Base-by-base conservation (phyloP, 2,797 vertebrate genomes). In the Pyrocephalus nanus region DNA sequence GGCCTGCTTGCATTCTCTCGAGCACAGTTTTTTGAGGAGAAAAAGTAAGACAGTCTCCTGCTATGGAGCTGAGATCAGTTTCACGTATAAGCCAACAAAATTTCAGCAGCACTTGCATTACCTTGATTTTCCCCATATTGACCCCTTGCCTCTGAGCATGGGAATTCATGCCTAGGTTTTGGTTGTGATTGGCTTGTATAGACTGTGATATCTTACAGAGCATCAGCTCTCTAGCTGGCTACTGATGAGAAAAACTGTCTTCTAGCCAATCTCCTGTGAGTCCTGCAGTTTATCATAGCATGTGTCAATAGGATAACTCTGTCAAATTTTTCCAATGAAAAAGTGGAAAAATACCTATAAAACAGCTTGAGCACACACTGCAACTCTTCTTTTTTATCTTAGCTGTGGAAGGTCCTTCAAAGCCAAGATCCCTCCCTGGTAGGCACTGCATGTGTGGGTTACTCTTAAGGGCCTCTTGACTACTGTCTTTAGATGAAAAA, bases 91-190 rank as follows among this genome's bases (percentile, higher is more conserved):
- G 26, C 6, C 22, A 67, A 21, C 9, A 61, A 84, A 40, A 50
- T 34, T 26, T 50, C 21, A 91, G 20, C n/a, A 80, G 29, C 12
- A 43, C 8, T 43, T 29, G 21, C 3, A 8, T 73, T 42, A 29
- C 8, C 15, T 38, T 60, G 34, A 22, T 16, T 55, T 86, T 71
- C 15, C 15, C 14, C 1, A 0, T n/a, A 26, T 6, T 25, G 1
- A 53, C 8, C 12, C 22, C 4, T 6, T 57, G 48, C 6, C 57
- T 88, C 43, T 71, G 18, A 1, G 1, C 22, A 29, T 11, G 8
- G 22, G 30, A 90, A 85, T 30, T 15, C 10, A 51, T 1, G 2
- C 16, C 45, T 60, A 36, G 38, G 22, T 48, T 47, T 67, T 73
- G 7, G 5, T 8, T 58, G 26, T 9, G 6, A 13, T 54, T 3